Evolutionary conservation across 2,797 vertebrate genomes (phyloP).

Genomic region (Lepidocolaptes lacrymiger): DNA sequence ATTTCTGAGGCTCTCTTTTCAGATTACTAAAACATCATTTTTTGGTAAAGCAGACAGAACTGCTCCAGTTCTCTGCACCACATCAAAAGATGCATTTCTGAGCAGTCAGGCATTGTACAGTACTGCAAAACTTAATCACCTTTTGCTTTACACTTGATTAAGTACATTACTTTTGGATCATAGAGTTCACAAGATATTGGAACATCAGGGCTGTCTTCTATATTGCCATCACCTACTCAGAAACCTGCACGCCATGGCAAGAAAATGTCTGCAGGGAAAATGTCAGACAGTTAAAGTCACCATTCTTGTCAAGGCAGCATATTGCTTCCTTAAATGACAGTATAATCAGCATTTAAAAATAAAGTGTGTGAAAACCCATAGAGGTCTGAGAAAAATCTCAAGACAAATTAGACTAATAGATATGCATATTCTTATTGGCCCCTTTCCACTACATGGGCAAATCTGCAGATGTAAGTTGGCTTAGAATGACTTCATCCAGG

Average conservation of each 20-base stretch:
- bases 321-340: constrained; percentile 10
- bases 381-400: neutral
- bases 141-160: constrained; percentile 70
- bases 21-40: neutral
- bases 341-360: constrained; percentile 26
- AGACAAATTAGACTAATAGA: constrained; percentile 29
- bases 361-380: neutral
- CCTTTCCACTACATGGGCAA: neutral
- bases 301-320: neutral
- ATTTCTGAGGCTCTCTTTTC: constrained; percentile 50
- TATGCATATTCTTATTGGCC: neutral
- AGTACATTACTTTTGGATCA: constrained; percentile 63
- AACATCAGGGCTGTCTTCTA: constrained; percentile 36
- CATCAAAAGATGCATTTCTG: constrained; percentile 64
- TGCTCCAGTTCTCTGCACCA: constrained; percentile 54
- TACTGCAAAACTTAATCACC: constrained; percentile 59
- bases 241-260: neutral
- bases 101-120: constrained; percentile 64
- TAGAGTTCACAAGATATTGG: constrained; percentile 57
- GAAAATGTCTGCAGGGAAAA: constrained; percentile 8
- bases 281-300: neutral
- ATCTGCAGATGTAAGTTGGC: neutral
- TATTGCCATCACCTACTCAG: constrained; percentile 26
- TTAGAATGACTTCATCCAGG: neutral
- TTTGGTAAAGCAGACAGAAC: constrained; percentile 48